phyloP scores from a whole-genome alignment of 2,888 invertebrate species.

The Molorchus minor region DNA sequence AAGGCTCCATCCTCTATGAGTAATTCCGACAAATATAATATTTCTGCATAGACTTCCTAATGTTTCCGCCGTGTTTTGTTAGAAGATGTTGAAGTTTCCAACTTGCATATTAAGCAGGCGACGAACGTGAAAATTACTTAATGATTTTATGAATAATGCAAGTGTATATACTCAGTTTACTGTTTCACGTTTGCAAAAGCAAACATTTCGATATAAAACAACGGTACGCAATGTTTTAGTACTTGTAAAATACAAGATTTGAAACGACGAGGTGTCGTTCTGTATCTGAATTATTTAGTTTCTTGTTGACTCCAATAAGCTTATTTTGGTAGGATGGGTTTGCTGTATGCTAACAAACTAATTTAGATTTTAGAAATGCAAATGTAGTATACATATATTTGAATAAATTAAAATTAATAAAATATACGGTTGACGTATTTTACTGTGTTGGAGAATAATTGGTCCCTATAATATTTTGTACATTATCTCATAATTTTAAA shows the following conservation, averaged over 20 bases:
- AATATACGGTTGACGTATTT: too few relatives aligned
- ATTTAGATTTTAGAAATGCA: too few relatives aligned
- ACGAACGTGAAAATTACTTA: constrained; percentile 24
- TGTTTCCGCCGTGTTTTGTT: constrained; percentile 10
- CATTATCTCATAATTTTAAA: too few relatives aligned
- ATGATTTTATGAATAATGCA: constrained; percentile 33
- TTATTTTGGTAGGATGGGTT: too few relatives aligned
- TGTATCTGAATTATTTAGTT: not conserved
- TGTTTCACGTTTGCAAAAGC: constrained; percentile 16
- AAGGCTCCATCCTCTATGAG: too few relatives aligned
- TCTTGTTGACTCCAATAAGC: not conserved
- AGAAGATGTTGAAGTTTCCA: constrained; percentile 17
- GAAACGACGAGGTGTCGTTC: not conserved
- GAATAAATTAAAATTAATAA: too few relatives aligned
- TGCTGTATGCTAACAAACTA: too few relatives aligned
- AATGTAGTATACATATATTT: too few relatives aligned
- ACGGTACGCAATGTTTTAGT: constrained; percentile 1
- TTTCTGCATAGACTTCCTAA: constrained; percentile 5
- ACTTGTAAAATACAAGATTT: constrained; percentile 3
- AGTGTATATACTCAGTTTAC: constrained; percentile 21
- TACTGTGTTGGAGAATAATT: too few relatives aligned
- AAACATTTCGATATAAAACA: constrained; percentile 15
- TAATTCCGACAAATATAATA: not conserved
- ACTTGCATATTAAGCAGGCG: constrained; percentile 26
- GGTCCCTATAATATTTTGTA: too few relatives aligned